Conservation (phyloP, 2,888 invertebrate genomes). For the Drosophila eohydei region DNA sequence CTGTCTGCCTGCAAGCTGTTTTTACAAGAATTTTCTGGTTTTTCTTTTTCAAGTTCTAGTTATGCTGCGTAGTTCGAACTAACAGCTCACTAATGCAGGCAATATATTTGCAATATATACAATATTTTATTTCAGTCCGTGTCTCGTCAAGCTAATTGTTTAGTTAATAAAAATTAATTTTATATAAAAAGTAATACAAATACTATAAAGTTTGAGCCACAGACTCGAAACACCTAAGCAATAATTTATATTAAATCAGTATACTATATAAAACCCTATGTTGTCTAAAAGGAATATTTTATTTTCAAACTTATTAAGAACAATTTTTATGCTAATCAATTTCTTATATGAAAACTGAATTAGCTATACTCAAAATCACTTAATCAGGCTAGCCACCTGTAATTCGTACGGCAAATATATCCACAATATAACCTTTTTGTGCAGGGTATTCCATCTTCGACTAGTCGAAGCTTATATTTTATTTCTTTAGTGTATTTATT, state of each 20-base stretch:
- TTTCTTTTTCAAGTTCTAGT: too few relatives aligned
- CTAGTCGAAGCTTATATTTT: neutral
- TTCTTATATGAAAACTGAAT: neutral
- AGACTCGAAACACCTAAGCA: neutral
- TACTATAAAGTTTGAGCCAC: neutral
- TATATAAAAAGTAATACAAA: neutral
- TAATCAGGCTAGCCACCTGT: neutral
- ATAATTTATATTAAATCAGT: too few relatives aligned
- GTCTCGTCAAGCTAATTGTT: neutral
- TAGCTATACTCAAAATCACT: neutral
- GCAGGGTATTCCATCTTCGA: neutral
- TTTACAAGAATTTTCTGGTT: too few relatives aligned
- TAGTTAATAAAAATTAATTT: neutral
- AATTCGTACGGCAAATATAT: neutral
- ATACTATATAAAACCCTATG: too few relatives aligned
- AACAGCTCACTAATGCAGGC: too few relatives aligned
- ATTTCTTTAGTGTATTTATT: constrained; percentile 12
- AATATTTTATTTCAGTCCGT: neutral
- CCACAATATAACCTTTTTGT: fast-evolving
- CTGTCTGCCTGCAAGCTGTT: too few relatives aligned
- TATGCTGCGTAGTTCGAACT: too few relatives aligned
- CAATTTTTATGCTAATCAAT: too few relatives aligned
- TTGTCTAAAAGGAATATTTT: neutral
- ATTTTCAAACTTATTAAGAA: neutral
- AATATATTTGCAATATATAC: too few relatives aligned